Conservation (phyloP, 2,888 invertebrate genomes). For the Aspidiotus destructor region DNA sequence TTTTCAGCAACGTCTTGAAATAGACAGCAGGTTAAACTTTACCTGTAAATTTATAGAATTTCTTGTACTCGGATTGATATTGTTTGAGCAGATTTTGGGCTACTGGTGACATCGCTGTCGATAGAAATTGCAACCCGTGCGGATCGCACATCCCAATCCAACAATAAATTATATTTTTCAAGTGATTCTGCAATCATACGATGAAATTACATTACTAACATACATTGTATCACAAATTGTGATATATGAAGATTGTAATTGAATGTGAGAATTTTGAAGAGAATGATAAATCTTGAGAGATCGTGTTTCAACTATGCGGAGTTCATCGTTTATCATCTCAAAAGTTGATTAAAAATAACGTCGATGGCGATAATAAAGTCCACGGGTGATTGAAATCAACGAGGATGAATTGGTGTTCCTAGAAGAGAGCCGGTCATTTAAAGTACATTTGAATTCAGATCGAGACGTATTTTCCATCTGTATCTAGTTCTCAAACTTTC, state of each 20-base stretch:
- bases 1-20: no score
- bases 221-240: background rate
- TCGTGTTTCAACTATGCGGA: no score
- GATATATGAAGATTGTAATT: no score
- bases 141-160: constrained; percentile 27
- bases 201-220: no score
- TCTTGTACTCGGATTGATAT: constrained; percentile 20
- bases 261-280: no score
- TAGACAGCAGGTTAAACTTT: constrained; percentile 18
- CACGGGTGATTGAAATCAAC: background rate
- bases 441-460: no score
- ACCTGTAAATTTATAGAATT: constrained; percentile 23
- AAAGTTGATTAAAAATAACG: background rate
- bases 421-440: background rate
- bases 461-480: no score
- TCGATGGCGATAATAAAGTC: no score
- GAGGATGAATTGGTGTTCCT: background rate
- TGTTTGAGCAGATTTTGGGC: constrained; percentile 20
- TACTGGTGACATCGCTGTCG: constrained; percentile 1
- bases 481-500: no score
- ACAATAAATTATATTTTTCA: constrained; percentile 25
- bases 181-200: constrained; percentile 13
- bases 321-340: background rate
- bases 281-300: no score
- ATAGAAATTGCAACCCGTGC: constrained; percentile 13